Evolutionary conservation across 2,888 invertebrate species (phyloP).

Genomic region (Cheilosia vernalis): DNA sequence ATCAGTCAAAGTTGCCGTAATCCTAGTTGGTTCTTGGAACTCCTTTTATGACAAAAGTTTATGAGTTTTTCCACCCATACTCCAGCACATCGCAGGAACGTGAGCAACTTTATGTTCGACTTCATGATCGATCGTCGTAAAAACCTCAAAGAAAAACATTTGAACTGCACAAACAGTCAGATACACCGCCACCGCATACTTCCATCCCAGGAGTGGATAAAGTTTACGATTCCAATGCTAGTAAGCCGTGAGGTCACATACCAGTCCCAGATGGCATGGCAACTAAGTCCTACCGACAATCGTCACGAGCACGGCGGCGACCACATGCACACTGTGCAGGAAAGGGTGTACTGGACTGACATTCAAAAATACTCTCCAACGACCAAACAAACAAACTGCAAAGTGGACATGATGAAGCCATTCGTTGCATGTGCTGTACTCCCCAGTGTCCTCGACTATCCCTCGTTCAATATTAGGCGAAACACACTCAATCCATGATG

Average conservation of each 20-base stretch:
- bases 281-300: constrained; percentile 37
- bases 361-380: constrained; percentile 21
- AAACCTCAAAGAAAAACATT: constrained; percentile 21
- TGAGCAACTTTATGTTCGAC: background rate
- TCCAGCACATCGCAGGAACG: constrained; percentile 1
- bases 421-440: constrained; percentile 50
- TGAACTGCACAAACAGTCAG: constrained; percentile 4
- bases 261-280: constrained; percentile 37
- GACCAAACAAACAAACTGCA: constrained; percentile 69
- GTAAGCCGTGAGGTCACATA: constrained; percentile 28
- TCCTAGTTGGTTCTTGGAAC: too few relatives aligned
- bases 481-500: background rate
- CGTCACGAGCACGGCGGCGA: constrained; percentile 15
- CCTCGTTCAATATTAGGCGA: constrained; percentile 13
- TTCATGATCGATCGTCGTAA: background rate
- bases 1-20: too few relatives aligned
- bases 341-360: background rate
- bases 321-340: constrained; percentile 20
- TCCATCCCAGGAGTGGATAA: constrained; percentile 19
- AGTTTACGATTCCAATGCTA: constrained; percentile 22
- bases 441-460: constrained; percentile 27
- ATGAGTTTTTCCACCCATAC: background rate
- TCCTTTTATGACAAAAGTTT: too few relatives aligned
- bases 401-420: constrained; percentile 63
- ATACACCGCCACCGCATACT: background rate